Conservation (phyloP, 2,888 invertebrate genomes). For the Eupithecia pulchellata region DNA sequence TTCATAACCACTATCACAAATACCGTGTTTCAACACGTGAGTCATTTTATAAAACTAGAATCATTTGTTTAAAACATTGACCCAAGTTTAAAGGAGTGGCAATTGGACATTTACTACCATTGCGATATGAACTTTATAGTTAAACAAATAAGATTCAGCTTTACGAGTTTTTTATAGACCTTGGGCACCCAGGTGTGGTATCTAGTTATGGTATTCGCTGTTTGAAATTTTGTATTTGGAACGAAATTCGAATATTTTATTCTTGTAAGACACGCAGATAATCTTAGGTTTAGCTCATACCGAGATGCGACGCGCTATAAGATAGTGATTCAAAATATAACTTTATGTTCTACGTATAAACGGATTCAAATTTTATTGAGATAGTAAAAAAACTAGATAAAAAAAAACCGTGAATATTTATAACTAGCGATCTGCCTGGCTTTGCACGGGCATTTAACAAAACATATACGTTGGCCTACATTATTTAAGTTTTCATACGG, state of each 20-base stretch:
- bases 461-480: no score
- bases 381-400: no score
- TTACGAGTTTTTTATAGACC: background rate
- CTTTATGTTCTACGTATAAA: no score
- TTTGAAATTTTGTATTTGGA: slow-evolving; percentile 1
- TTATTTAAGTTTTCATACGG: no score
- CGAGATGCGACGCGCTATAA: no score
- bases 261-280: no score
- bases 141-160: background rate
- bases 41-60: background rate
- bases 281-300: no score
- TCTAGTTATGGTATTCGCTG: background rate
- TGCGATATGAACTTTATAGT: background rate
- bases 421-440: no score
- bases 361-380: no score
- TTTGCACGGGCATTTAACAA: no score
- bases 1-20: background rate
- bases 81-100: background rate
- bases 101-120: background rate
- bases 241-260: background rate
- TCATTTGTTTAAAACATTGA: background rate
- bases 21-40: background rate
- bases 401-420: no score
- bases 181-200: background rate
- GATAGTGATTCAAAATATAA: no score